These are phyloP conservation scores for Andrena cerasifolii DNA, from an alignment of 1,140 invertebrate genomes.

Conservation along the genomic window DNA sequence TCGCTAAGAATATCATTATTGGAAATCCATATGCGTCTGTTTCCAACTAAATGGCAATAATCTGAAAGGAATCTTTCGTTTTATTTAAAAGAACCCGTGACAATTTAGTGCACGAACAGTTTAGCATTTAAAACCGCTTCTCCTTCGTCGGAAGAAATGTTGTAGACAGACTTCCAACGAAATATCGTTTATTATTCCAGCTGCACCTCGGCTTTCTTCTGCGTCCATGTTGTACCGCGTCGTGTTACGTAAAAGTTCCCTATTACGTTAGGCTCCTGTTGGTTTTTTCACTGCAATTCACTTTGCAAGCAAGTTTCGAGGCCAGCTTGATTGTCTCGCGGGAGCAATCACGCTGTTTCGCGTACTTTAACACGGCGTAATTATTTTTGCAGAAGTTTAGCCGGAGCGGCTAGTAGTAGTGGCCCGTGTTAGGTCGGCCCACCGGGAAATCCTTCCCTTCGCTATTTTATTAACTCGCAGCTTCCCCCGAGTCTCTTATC, in stretches of 20 bases:
- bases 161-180: too few species aligned
- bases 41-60: not conserved
- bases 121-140: too few species aligned
- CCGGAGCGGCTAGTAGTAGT: not conserved
- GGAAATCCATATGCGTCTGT: not conserved
- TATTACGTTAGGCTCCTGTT: not conserved
- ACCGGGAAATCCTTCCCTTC: slow-evolving; percentile 13
- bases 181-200: too few species aligned
- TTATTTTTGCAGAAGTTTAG: slow-evolving; percentile 32
- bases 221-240: not conserved
- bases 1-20: not conserved
- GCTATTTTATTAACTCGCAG: not conserved
- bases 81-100: not conserved
- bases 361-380: not conserved
- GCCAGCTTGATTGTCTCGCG: not conserved
- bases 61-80: not conserved
- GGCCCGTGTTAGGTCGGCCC: slow-evolving; percentile 14
- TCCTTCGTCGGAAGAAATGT: too few species aligned
- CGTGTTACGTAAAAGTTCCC: not conserved
- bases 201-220: too few species aligned
- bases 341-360: not conserved
- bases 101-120: too few species aligned
- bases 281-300: not conserved
- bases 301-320: not conserved
- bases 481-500: too few species aligned